Evolutionary conservation across 2,113 vertebrate genomes (phyloP).

Genomic region (Gallinago jamesoni): DNA sequence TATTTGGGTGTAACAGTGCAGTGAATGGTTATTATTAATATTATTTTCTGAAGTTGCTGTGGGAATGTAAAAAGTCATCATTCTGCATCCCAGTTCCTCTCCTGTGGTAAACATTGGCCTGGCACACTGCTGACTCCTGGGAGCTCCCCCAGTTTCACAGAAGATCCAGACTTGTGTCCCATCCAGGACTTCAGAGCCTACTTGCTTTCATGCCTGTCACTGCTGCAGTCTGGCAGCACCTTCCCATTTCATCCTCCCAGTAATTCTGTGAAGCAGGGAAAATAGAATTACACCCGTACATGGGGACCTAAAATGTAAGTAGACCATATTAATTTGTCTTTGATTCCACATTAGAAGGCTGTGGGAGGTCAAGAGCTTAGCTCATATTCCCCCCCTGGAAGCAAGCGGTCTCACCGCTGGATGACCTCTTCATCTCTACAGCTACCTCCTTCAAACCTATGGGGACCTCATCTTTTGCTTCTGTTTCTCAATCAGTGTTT

Average conservation of each 20-base stretch:
- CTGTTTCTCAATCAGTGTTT: slow-evolving; percentile 36
- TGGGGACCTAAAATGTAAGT: background rate
- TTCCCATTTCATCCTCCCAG: background rate
- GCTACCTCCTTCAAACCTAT: background rate
- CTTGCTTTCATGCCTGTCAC: background rate
- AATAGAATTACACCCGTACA: background rate
- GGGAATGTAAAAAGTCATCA: background rate
- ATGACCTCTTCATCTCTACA: slow-evolving; percentile 2
- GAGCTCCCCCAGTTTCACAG: background rate
- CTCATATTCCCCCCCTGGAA: background rate
- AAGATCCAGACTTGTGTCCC: background rate
- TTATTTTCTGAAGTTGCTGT: background rate
- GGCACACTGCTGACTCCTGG: background rate
- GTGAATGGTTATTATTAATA: background rate
- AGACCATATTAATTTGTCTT: background rate
- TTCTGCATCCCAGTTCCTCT: background rate
- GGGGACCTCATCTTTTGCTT: slow-evolving; percentile 1
- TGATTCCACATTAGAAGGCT: background rate
- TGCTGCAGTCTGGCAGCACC: background rate
- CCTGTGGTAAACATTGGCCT: background rate
- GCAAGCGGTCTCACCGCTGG: background rate
- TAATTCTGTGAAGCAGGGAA: background rate
- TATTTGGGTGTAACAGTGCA: background rate
- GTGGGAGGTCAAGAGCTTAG: background rate
- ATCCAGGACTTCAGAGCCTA: background rate